Base-by-base conservation (phyloP, 2,888 invertebrate species). In the Andrena marginata region DNA sequence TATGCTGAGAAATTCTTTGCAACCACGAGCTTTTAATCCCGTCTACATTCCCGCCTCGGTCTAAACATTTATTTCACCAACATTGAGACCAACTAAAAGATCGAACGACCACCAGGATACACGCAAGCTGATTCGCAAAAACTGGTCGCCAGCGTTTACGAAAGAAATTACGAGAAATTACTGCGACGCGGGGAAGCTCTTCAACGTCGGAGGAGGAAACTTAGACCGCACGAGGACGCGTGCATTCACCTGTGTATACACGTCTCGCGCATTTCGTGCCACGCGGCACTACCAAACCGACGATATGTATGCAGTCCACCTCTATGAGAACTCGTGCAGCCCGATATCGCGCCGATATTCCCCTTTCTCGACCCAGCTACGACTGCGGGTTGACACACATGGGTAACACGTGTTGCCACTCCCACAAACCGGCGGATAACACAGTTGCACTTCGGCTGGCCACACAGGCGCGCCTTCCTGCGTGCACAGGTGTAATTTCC, bases 281-380 rank as follows among this genome's bases (percentile, higher is more conserved):
- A 92, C 90, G 90, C 89, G 92, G 90, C 77, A 89, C 89, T 89
- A 83, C 83, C 87, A 91, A 93, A 90, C 83, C 87, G 78, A 85
- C 92, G 90, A 93, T 92, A 92, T 91, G 91, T 92, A 93, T 93
- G 93, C 93, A 91, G 83, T 82, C 87, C 89, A 85, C 83, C 87
- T 89, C 87, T 85, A 88, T 83, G 88, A 84, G 88, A 90, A 90
- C 89, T 91, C 88, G 82, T 90, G 90, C 89, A 90, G 89, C 87
- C 89, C 89, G 90, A 93, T 85, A 88, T 87, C 78, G 69, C 74
- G 56, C 88, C 84, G 87, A 89, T 89, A 87, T 87, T 77, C 78
- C 78, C 85, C 77, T 71, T 84, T 78, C 75, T 65, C 68, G 51
- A 63, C 59, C 78, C 42, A 56, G 65, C 56, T 71, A 72, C 71